phyloP scores from a whole-genome alignment of 2,888 invertebrate species.

The Cheilosia vulpina region DNA sequence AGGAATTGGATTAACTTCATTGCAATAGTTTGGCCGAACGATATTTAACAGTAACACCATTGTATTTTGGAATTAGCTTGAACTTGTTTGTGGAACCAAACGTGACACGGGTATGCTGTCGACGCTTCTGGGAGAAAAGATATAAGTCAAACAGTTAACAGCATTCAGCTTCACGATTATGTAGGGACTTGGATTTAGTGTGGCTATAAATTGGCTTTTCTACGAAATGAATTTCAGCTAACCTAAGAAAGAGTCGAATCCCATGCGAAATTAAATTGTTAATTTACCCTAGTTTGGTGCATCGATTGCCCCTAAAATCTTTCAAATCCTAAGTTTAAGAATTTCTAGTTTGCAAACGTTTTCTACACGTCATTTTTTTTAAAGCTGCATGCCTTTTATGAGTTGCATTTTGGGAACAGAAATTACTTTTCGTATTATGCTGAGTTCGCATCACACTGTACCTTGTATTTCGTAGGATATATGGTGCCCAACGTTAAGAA shows the following conservation, averaged over 20 bases:
- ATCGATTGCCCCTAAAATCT: too few relatives aligned
- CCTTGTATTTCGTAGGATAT: too few relatives aligned
- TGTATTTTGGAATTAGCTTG: conserved; percentile 46
- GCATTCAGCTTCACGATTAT: conserved; percentile 3
- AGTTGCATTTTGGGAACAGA: too few relatives aligned
- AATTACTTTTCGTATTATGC: too few relatives aligned
- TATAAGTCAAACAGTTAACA: conserved; percentile 53
- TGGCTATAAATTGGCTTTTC: neutral
- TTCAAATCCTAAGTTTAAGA: too few relatives aligned
- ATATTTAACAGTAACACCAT: conserved; percentile 29
- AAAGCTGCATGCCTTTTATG: too few relatives aligned
- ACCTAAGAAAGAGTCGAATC: neutral
- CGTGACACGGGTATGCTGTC: conserved; percentile 22
- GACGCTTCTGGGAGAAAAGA: conserved; percentile 28
- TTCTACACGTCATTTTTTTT: too few relatives aligned
- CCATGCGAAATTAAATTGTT: too few relatives aligned
- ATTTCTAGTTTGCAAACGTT: too few relatives aligned
- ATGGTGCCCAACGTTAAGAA: too few relatives aligned
- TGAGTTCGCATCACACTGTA: too few relatives aligned
- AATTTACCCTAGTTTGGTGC: too few relatives aligned
- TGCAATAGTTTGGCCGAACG: conserved; percentile 53
- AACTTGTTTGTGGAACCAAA: conserved; percentile 52
- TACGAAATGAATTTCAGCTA: neutral
- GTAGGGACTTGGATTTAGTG: neutral
- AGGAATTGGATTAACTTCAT: conserved; percentile 67